Evolutionary conservation across 2,888 invertebrate species (phyloP), one percentile per base, ranked within the genome.

Genomic region (Lathronympha strigana): DNA sequence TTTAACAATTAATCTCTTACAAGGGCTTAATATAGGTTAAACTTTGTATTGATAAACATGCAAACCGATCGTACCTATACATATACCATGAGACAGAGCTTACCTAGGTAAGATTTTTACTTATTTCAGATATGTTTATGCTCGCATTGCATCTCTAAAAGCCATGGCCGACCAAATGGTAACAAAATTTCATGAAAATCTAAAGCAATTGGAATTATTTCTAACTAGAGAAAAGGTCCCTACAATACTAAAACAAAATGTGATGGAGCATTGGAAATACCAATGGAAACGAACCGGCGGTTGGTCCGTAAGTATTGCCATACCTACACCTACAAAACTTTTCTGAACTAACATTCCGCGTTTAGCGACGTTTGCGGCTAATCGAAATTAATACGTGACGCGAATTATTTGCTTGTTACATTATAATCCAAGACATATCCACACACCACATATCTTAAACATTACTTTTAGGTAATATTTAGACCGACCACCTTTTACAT

Each of bases 211-310:
- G 57, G 87, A 89, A 67, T 50, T 90, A 68, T 92, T 92, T 70
- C 61, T 91, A 60, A 86, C 84, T 45, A 83, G 87, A 72, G 92
- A 92, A 73, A 87, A 81, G n/a, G 82, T 90, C 1, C 84, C 88
- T 0, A 78, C 84, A 15, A 3, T 72, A 3, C 73, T 92, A 13
- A 90, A 87, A 71, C 87, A 84, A 63, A 79, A 75, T 1, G 74
- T 90, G 0, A 79, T 86, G 54, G 90, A 91, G 47, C 88, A 87
- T 72, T 92, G 91, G 90, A 90, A 90, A 74, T 92, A 92, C 74
- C 91, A 92, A 68, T 92, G 92, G 92, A 92, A 91, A 73, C 80
- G 92, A 73, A 92, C 91, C 3, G 87, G 90, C 1, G 92, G 92
- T 40, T 90, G 91, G 90, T 91, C 91, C 79, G 91, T 92, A 69